Percentiles rank a stretch among this genome's conserved stretches.
Conservation (phyloP, 2,113 vertebrate species). For the Lasiurus borealis region DNA sequence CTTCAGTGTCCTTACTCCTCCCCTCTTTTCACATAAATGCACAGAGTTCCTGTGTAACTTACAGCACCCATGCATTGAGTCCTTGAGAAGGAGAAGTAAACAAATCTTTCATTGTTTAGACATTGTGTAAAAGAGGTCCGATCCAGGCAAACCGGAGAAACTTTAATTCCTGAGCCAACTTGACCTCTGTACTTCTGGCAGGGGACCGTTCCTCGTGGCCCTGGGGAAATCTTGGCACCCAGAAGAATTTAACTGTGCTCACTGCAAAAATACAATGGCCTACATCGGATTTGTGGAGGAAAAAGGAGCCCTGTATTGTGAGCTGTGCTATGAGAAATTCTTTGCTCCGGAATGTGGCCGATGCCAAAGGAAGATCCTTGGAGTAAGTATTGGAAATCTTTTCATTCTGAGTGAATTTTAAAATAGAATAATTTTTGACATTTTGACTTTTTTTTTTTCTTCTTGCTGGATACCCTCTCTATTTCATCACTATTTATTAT, state of each 20-base stretch:
- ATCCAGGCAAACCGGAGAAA: not conserved
- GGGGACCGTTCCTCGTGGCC: slow-evolving; percentile 97
- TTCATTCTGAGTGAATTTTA: slow-evolving; percentile 1
- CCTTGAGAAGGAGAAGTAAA: not conserved
- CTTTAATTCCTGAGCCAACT: slow-evolving; percentile 40
- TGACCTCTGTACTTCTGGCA: slow-evolving; percentile 82
- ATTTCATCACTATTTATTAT: slow-evolving; percentile 59
- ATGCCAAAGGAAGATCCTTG: slow-evolving; percentile 96
- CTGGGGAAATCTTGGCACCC: slow-evolving; percentile 99
- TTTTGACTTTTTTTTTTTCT: slow-evolving; percentile 56
- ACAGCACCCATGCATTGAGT: not conserved
- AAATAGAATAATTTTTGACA: slow-evolving; percentile 18
- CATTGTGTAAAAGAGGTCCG: not conserved
- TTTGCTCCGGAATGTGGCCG: slow-evolving; percentile 94
- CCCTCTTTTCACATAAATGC: not conserved
- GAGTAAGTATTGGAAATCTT: slow-evolving; percentile 88
- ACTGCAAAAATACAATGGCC: slow-evolving; percentile 94
- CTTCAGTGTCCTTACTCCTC: not conserved
- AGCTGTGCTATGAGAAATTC: slow-evolving; percentile 96
- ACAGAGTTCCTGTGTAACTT: not conserved
- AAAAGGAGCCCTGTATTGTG: slow-evolving; percentile 93
- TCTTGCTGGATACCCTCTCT: slow-evolving; percentile 38
- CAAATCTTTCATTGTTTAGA: slow-evolving; percentile 11
- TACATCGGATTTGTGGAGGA: slow-evolving; percentile 97
- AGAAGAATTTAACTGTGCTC: slow-evolving; percentile 96